These are phyloP conservation scores for Ips typographus DNA, from an alignment of 1,140 invertebrate genomes.

Conservation along the genomic window DNA sequence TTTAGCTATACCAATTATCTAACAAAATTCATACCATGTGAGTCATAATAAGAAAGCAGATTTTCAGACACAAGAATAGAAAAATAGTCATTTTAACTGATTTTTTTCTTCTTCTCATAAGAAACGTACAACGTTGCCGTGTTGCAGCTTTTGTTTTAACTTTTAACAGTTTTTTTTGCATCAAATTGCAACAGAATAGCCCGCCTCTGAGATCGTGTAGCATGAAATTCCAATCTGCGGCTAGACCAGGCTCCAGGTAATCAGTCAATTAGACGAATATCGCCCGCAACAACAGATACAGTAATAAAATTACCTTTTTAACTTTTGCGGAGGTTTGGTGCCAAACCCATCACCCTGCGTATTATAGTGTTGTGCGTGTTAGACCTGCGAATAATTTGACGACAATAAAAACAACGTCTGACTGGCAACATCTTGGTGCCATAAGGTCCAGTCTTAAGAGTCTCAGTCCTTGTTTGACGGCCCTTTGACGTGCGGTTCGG, in stretches of 20 bases:
- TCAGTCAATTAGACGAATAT: constrained; percentile 10
- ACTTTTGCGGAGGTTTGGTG: neutral
- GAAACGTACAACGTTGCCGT: too few relatives aligned
- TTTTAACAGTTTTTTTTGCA: too few relatives aligned
- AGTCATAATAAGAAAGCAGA: too few relatives aligned
- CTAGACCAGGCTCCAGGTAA: constrained; percentile 2
- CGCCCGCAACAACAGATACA: neutral
- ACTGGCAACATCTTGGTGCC: constrained; percentile 1
- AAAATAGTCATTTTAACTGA: too few relatives aligned
- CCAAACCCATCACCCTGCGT: neutral
- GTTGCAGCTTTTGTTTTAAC: too few relatives aligned
- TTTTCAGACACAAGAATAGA: too few relatives aligned
- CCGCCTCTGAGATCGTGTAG: too few relatives aligned
- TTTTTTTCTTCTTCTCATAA: too few relatives aligned
- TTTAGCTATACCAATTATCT: too few relatives aligned
- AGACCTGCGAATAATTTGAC: neutral
- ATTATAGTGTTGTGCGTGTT: neutral
- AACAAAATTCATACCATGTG: too few relatives aligned
- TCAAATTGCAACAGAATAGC: too few relatives aligned
- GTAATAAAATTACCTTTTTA: constrained; percentile 5
- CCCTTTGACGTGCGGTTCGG: neutral
- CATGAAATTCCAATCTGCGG: too few relatives aligned
- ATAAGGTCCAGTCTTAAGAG: neutral
- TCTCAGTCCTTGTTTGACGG: neutral
- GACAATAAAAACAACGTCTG: neutral